Conservation (phyloP, 30 jellyfish, hydroid and myxozoan species). For the Hydractinia symbiolongicarpus region DNA sequence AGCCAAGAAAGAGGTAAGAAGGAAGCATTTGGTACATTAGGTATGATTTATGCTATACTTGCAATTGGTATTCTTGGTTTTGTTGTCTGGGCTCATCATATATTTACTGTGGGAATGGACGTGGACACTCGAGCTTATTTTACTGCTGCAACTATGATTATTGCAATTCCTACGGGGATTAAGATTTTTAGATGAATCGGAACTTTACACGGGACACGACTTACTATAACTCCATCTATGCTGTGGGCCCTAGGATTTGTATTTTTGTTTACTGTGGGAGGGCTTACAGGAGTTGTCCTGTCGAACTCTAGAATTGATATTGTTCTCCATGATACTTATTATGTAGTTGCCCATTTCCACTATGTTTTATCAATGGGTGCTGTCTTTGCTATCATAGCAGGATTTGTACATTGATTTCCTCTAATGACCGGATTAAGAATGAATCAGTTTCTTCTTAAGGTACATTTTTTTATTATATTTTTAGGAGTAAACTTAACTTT, state of each 20-base stretch:
- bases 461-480: slow-evolving; percentile 60
- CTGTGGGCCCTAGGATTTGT: slow-evolving; percentile 62
- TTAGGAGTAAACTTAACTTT: slow-evolving; percentile 65
- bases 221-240: slow-evolving; percentile 65
- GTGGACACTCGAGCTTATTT: slow-evolving; percentile 77
- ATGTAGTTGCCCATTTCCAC: slow-evolving; percentile 82
- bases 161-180: slow-evolving; percentile 73
- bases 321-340: slow-evolving; percentile 64
- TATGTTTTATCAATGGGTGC: slow-evolving; percentile 74
- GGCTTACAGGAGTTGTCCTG: slow-evolving; percentile 55
- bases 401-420: slow-evolving; percentile 34
- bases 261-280: slow-evolving; percentile 66
- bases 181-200: slow-evolving; percentile 83
- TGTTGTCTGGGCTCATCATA: slow-evolving; percentile 75
- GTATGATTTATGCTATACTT: slow-evolving; percentile 64
- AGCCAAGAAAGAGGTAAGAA: slow-evolving; percentile 49
- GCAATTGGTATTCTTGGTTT: slow-evolving; percentile 66
- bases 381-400: slow-evolving; percentile 70
- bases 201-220: slow-evolving; percentile 62
- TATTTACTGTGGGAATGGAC: slow-evolving; percentile 77
- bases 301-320: slow-evolving; percentile 68
- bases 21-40: slow-evolving; percentile 63
- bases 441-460: slow-evolving; percentile 41
- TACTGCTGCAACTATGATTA: slow-evolving; percentile 82
- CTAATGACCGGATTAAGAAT: slow-evolving; percentile 39